Evolutionary conservation across 2,113 vertebrate genomes (phyloP), one percentile per base, ranked within the genome.

Genomic region (Anthoscopus minutus): DNA sequence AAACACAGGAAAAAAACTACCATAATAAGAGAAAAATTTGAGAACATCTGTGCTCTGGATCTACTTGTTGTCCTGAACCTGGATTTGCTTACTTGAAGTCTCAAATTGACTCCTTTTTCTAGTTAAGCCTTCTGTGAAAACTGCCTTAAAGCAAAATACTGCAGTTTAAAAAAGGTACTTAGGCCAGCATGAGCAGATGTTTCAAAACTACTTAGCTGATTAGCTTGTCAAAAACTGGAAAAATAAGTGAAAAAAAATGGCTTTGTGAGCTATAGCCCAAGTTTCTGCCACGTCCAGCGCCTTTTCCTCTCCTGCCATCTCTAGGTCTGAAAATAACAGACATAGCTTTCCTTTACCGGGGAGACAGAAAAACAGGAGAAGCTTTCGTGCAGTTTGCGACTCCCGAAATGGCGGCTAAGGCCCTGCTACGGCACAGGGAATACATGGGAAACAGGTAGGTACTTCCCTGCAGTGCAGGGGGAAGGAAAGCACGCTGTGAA

Each of bases 321-420:
- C 5, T 10, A 98, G 98, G 98, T 92, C 93, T 98, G 94, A 94
- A 96, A 67, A 97, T 98, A 76, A 80, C 94, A 14, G 97, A 98
- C 69, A 97, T 98, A 33, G 97, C 84, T 21, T 98, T 98, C 33
- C 82, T 99, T 18, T 96, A 99, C 92, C 93, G 81, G 84, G 98
- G 99, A 28, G 98, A 98, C 38, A 98, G 98, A 57, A 98, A 85
- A 91, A 97, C 98, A 1, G 99, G 99, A 19, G 97, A 98, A 65
- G 99, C 98, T 5, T 99, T 97, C 0, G 99, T 99, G 53, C 98
- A 98, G 96, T 99, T 99, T 87, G 94, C 96, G 6, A 97, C 98
- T 28, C 98, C 98, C 5, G 98, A 98, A 64, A 98, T 98, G 92
- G 98, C 98, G 1, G 97, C 97, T 12, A 97, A 98, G 80, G 99